Base-by-base conservation (phyloP, 1,140 invertebrate genomes). In the Cephus cinctus region DNA sequence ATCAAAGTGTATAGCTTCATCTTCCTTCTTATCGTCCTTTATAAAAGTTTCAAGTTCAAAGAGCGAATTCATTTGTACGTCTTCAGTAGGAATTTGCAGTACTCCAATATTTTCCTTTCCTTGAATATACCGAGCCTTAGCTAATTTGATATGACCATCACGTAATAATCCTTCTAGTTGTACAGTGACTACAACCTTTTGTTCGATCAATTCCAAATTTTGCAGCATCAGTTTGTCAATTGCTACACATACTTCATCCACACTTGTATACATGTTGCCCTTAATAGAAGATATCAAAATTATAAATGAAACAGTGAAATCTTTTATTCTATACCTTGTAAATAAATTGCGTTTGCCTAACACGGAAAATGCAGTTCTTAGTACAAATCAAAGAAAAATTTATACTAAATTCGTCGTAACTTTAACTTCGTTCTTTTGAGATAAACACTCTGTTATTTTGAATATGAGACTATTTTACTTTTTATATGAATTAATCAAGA, bases 51-150 rank as follows among this genome's bases (percentile, higher is more conserved):
- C 67, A 41, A 87, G 77, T 52, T 85, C 77, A 44, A 76, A 77
- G 1, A 75, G 30, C 0, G 73, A 61, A 12, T 46, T 57, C n/a
- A 75, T 56, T 30, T 73, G 62, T 45, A 78, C 77, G 15, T 80
- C 79, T 61, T 86, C 78, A 9, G 76, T 79, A 11, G 86, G 87
- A 44, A 90, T 67, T 58, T 86, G 81, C 15, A 83, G 64, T 9
- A 78, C 71, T 38, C 86, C 84, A 15, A 89, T 81, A 8, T 75
- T 79, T 61, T 80, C 82, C 44, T 86, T 85, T 1, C 87, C 86
- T 69, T 83, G 79, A 32, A 89, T 87, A 52, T 89, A 86, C 39
- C 85, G 78, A 11, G 85, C 78, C 69, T 89, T 89, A 0, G 86
- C 86, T 11, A 90, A 61, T 61, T 87, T 79, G 14, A 85, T 78